phyloP scores from a whole-genome alignment of 1,140 invertebrate species.

The Paramacrobiotus metropolitanus region DNA sequence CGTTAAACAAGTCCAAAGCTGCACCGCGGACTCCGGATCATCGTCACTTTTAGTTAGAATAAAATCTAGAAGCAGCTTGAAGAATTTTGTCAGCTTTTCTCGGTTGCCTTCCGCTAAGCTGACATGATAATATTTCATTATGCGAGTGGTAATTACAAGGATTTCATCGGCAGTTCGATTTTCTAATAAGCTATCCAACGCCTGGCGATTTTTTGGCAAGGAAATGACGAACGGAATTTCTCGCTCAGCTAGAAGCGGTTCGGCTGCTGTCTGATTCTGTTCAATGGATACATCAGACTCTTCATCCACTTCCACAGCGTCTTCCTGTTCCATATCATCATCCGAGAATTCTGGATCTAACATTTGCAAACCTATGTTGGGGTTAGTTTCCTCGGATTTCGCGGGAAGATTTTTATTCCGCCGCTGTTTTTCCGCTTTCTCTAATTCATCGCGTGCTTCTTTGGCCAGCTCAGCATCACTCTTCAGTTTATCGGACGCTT shows the following conservation, averaged over 20 bases:
- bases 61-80: constrained; percentile 30
- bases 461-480: constrained; percentile 52
- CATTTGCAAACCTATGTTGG: not conserved
- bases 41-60: not conserved
- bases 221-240: constrained; percentile 20
- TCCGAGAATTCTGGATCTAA: constrained; percentile 17
- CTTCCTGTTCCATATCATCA: constrained; percentile 46
- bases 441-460: constrained; percentile 50
- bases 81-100: constrained; percentile 42
- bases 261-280: constrained; percentile 6
- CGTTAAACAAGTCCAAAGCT: not conserved
- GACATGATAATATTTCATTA: constrained; percentile 62
- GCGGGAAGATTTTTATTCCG: constrained; percentile 38
- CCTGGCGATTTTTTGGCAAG: constrained; percentile 39
- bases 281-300: constrained; percentile 12
- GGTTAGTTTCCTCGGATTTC: not conserved
- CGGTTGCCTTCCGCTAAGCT: constrained; percentile 48
- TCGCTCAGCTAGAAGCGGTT: constrained; percentile 8
- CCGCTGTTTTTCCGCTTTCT: constrained; percentile 49
- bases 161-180: constrained; percentile 36
- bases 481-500: constrained; percentile 49
- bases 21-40: not conserved
- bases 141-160: constrained; percentile 43
- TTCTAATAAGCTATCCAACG: constrained; percentile 36
- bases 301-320: constrained; percentile 18